These are phyloP conservation scores for Sturmia bella DNA, from an alignment of 2,888 invertebrate genomes.

Conservation along the genomic window DNA sequence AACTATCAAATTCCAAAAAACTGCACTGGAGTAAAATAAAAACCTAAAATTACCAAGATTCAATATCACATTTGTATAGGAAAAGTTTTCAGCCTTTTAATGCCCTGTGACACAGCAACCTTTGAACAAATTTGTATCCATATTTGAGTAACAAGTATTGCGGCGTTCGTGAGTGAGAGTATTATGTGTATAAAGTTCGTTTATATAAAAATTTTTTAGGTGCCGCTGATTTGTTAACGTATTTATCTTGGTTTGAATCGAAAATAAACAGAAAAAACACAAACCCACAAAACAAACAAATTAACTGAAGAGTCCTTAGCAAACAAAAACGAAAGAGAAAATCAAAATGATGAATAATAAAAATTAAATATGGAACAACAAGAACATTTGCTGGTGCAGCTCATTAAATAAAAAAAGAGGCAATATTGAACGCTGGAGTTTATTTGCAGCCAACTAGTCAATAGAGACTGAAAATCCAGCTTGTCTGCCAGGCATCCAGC, in stretches of 20 bases:
- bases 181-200: slow-evolving; percentile 20
- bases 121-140: slow-evolving; percentile 25
- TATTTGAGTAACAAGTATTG: slow-evolving; percentile 3
- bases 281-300: slow-evolving; percentile 40
- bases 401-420: slow-evolving; percentile 30
- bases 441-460: slow-evolving; percentile 37
- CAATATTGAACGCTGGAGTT: slow-evolving; percentile 28
- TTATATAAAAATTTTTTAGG: slow-evolving; percentile 45
- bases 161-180: slow-evolving; percentile 11
- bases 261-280: slow-evolving; percentile 59
- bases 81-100: neutral
- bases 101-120: slow-evolving; percentile 5
- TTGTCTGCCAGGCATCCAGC: neutral
- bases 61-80: too few relatives aligned
- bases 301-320: slow-evolving; percentile 14
- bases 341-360: slow-evolving; percentile 62
- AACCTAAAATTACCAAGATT: neutral
- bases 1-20: too few relatives aligned
- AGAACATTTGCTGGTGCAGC: slow-evolving; percentile 33
- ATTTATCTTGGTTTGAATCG: slow-evolving; percentile 65
- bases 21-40: too few relatives aligned
- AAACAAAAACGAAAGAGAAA: slow-evolving; percentile 38
- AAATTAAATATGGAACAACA: slow-evolving; percentile 66
- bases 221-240: slow-evolving; percentile 69
- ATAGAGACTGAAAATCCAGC: slow-evolving; percentile 16